Conservation (phyloP, 1,140 invertebrate species). For the Hyposmocoma kahamanoa region DNA sequence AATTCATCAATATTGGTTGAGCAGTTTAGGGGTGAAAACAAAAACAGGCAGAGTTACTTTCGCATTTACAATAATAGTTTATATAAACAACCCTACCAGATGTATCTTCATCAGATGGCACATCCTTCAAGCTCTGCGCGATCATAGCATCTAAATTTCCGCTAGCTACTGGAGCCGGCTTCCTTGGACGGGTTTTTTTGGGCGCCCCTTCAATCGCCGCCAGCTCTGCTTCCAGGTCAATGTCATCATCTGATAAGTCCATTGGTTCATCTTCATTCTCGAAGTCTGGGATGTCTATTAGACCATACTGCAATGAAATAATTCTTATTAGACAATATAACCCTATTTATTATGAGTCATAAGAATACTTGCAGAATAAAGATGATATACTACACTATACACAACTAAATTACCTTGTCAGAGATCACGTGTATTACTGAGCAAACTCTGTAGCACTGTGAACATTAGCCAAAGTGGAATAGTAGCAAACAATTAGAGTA, state of each 20-base stretch:
- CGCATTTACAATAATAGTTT: too few relatives aligned
- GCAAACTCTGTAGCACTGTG: too few relatives aligned
- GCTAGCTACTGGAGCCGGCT: slow-evolving; percentile 63
- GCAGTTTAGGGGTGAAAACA: too few relatives aligned
- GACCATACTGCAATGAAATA: slow-evolving; percentile 77
- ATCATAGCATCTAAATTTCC: slow-evolving; percentile 82
- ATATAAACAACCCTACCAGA: too few relatives aligned
- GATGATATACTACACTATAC: too few relatives aligned
- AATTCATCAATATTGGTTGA: too few relatives aligned
- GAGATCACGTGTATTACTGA: too few relatives aligned
- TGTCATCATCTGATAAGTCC: slow-evolving; percentile 79
- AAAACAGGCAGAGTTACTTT: not conserved
- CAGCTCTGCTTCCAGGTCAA: slow-evolving; percentile 90
- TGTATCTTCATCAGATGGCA: slow-evolving; percentile 82
- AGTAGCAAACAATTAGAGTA: too few relatives aligned
- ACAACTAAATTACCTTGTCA: too few relatives aligned
- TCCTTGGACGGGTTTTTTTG: slow-evolving; percentile 67
- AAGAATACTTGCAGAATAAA: too few relatives aligned
- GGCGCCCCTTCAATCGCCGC: slow-evolving; percentile 79
- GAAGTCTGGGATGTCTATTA: slow-evolving; percentile 82
- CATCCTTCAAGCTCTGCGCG: slow-evolving; percentile 82
- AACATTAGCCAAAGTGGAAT: too few relatives aligned
- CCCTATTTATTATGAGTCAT: too few relatives aligned
- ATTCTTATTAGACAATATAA: not conserved
- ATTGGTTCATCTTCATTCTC: slow-evolving; percentile 74